Conservation (phyloP, 2,113 vertebrate species). For the Charadrius vociferus region DNA sequence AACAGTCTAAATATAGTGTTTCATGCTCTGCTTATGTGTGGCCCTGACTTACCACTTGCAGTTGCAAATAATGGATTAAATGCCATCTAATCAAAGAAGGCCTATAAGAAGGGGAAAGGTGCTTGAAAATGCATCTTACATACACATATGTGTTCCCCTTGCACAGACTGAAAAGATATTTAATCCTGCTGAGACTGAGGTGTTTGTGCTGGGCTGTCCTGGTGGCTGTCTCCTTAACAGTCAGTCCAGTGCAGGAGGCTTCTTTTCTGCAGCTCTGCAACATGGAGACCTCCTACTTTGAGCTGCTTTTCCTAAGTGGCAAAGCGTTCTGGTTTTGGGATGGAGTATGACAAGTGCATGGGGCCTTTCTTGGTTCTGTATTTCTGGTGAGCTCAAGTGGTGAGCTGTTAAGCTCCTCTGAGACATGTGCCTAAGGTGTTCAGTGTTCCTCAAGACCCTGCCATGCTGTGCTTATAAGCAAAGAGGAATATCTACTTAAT, state of each 20-base stretch:
- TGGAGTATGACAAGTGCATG: not conserved
- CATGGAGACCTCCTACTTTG: not conserved
- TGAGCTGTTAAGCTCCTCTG: not conserved
- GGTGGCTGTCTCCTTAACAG: not conserved
- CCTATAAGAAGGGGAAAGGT: not conserved
- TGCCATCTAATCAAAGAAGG: not conserved
- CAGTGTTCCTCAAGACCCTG: not conserved
- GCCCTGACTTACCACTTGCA: not conserved
- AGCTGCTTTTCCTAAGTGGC: not conserved
- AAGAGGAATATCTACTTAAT: not conserved
- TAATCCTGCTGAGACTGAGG: not conserved
- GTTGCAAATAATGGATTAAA: not conserved
- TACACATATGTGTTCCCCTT: not conserved
- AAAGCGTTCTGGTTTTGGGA: not conserved
- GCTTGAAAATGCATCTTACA: not conserved
- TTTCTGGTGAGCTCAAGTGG: not conserved
- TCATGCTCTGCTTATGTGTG: not conserved
- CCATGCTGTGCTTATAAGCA: not conserved
- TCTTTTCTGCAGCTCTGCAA: not conserved
- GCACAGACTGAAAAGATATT: not conserved
- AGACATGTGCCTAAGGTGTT: fast-evolving
- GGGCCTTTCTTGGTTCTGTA: not conserved
- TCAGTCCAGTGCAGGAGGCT: not conserved
- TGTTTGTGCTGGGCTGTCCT: not conserved
- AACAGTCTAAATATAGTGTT: not conserved